Percentiles rank a stretch among this genome's conserved stretches.
Evolutionary conservation across 2,113 vertebrate species (phyloP).

Genomic region (Bungarus multicinctus): DNA sequence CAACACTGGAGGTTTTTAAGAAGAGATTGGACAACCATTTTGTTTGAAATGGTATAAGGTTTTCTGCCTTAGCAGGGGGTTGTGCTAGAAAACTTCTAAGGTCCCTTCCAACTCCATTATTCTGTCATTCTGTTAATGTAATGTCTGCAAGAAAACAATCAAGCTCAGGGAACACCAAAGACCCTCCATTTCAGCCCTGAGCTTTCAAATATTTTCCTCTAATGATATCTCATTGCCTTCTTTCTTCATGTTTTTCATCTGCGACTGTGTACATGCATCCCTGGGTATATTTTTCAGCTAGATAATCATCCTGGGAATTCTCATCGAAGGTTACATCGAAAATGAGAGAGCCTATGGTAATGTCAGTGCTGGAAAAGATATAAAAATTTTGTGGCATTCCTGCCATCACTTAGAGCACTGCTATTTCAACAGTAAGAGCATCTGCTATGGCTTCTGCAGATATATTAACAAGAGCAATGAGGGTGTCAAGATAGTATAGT

Average conservation of each 20-base stretch:
- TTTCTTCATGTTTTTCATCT: background rate
- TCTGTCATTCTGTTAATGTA: no score
- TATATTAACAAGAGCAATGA: background rate
- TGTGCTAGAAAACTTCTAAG: no score
- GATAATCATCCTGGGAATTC: background rate
- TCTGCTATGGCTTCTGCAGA: background rate
- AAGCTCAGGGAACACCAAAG: no score
- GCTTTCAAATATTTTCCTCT: no score
- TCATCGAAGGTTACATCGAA: background rate
- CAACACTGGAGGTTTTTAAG: no score
- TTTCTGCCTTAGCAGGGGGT: no score
- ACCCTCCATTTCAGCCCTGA: no score
- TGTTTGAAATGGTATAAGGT: no score
- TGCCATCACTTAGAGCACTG: background rate
- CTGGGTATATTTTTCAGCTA: background rate
- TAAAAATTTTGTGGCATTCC: background rate
- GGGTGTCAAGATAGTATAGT: background rate
- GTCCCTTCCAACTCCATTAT: no score
- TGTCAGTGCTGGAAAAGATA: background rate
- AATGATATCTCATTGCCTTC: background rate
- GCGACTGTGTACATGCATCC: background rate
- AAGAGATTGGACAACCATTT: no score
- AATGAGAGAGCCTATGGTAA: background rate
- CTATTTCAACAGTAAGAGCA: background rate
- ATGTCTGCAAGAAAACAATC: no score